Evolutionary conservation across 2,113 vertebrate species (phyloP).

Genomic region (Ctenodactylus gundi): DNA sequence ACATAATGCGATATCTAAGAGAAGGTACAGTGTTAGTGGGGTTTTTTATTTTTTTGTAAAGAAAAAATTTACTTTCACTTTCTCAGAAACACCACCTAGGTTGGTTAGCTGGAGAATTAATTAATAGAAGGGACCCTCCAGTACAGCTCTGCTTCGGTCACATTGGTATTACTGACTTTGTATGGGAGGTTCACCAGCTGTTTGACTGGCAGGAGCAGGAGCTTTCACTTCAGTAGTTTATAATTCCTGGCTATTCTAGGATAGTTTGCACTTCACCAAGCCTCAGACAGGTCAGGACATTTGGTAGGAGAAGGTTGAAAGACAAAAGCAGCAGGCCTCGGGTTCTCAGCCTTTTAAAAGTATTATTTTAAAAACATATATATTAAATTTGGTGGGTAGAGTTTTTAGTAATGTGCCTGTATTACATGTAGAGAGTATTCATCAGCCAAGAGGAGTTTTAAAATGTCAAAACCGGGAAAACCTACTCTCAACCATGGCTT

Average conservation of each 20-base stretch:
- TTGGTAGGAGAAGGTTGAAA: slow-evolving; percentile 84
- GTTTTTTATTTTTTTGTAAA: background rate
- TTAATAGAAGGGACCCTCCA: background rate
- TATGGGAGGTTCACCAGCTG: slow-evolving; percentile 89
- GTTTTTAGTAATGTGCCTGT: slow-evolving; percentile 87
- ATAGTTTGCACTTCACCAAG: slow-evolving; percentile 86
- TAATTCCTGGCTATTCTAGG: slow-evolving; percentile 92
- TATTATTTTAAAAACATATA: background rate
- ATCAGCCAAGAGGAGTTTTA: slow-evolving; percentile 79
- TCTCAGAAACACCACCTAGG: background rate
- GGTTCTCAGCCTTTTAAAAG: slow-evolving; percentile 57
- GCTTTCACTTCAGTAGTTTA: slow-evolving; percentile 92
- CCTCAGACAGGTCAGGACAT: slow-evolving; percentile 84
- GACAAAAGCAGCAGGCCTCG: slow-evolving; percentile 84
- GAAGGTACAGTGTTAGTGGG: background rate
- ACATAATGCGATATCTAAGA: background rate
- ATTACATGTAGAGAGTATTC: slow-evolving; percentile 82
- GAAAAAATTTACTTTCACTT: slow-evolving; percentile 28
- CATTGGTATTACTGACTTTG: slow-evolving; percentile 73
- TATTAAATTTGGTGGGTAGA: slow-evolving; percentile 55
- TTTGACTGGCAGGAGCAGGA: slow-evolving; percentile 90
- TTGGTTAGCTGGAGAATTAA: background rate
- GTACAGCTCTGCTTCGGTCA: slow-evolving; percentile 58
- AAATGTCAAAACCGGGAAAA: slow-evolving; percentile 91
- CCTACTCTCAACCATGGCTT: slow-evolving; percentile 85